Conservation (phyloP, 1,140 invertebrate genomes). For the Stratiolaelaps scimitus region DNA sequence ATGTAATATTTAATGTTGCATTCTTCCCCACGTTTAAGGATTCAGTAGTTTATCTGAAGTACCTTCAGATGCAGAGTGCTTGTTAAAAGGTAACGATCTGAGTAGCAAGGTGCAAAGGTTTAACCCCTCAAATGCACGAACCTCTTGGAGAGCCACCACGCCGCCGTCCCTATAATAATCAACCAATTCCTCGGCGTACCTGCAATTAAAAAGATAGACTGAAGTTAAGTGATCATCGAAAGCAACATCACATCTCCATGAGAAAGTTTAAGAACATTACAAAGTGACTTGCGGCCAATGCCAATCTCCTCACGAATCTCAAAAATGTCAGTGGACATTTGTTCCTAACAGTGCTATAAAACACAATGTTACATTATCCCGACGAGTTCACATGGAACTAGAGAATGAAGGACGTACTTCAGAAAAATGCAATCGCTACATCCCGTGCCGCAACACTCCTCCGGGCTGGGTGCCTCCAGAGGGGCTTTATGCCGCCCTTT, state of each 20-base stretch:
- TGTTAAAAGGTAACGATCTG: too few relatives aligned
- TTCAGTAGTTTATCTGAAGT: too few relatives aligned
- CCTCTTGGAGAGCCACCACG: background rate
- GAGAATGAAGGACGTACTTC: background rate
- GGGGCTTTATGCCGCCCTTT: too few relatives aligned
- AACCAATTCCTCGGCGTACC: conserved; percentile 20
- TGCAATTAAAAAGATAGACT: background rate
- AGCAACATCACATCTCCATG: background rate
- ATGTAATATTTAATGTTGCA: too few relatives aligned
- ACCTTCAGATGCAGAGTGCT: too few relatives aligned
- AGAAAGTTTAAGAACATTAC: too few relatives aligned
- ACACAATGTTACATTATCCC: too few relatives aligned
- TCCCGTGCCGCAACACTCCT: conserved; percentile 4
- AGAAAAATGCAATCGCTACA: conserved; percentile 22
- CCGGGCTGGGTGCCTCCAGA: background rate
- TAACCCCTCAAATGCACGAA: background rate
- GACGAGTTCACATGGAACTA: background rate
- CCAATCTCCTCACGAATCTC: background rate
- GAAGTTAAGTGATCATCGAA: background rate
- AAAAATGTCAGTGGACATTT: background rate
- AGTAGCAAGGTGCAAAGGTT: too few relatives aligned
- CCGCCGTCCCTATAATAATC: conserved; percentile 15
- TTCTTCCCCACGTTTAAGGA: too few relatives aligned
- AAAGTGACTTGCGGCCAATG: too few relatives aligned
- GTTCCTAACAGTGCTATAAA: background rate